Conservation (phyloP, 2,888 invertebrate species). For the Oligia strigilis region DNA sequence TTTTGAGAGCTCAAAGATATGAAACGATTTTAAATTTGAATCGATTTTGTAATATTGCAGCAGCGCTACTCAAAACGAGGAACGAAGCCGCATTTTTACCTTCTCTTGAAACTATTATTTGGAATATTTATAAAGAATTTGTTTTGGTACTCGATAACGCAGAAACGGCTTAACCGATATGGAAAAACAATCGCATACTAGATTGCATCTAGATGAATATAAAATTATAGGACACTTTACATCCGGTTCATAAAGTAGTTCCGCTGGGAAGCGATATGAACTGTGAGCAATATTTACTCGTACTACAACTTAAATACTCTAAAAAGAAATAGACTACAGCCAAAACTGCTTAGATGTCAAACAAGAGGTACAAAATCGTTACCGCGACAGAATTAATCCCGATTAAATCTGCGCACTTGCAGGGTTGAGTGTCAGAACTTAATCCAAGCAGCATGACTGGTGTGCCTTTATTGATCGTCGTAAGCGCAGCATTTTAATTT, state of each 20-base stretch:
- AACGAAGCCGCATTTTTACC: background rate
- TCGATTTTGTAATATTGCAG: slow-evolving; percentile 19
- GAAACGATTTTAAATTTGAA: slow-evolving; percentile 6
- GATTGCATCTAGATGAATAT: background rate
- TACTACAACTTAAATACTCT: background rate
- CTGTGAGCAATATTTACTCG: background rate
- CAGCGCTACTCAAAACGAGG: background rate
- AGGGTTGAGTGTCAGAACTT: slow-evolving; percentile 66
- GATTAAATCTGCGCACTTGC: slow-evolving; percentile 35
- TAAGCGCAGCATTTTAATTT: slow-evolving; percentile 62
- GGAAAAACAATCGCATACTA: background rate
- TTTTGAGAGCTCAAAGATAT: slow-evolving; percentile 26
- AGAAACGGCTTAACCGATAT: background rate
- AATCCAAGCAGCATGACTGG: slow-evolving; percentile 65
- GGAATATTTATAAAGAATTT: background rate
- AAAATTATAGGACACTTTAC: background rate
- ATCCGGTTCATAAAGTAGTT: fast-evolving
- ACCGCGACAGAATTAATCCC: slow-evolving; percentile 29
- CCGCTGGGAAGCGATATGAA: background rate
- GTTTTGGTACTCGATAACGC: background rate
- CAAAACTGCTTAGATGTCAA: slow-evolving; percentile 9
- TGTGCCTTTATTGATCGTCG: slow-evolving; percentile 64
- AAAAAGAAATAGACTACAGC: background rate
- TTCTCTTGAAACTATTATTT: background rate
- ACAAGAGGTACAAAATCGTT: background rate